These are phyloP conservation scores for Trachymyrmex septentrionalis DNA, from an alignment of 1,140 invertebrate species.

Conservation along the genomic window DNA sequence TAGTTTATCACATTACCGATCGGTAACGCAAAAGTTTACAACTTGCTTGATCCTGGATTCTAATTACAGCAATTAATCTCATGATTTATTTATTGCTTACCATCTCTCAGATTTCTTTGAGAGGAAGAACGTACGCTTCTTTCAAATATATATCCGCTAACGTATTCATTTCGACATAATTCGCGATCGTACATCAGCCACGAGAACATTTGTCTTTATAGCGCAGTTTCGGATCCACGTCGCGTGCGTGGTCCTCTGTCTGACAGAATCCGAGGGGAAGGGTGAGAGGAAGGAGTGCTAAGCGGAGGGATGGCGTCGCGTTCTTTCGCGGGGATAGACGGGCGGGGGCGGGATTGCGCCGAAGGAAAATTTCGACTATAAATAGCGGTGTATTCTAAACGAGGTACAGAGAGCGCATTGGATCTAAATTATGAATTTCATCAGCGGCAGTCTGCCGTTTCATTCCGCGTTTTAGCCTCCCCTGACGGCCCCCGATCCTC, in stretches of 20 bases:
- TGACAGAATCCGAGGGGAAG: slow-evolving; percentile 16
- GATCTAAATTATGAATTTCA: slow-evolving; percentile 88
- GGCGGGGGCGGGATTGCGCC: slow-evolving; percentile 73
- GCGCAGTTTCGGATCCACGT: slow-evolving; percentile 7
- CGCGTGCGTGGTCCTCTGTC: neutral
- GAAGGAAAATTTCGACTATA: slow-evolving; percentile 87
- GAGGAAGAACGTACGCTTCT: neutral
- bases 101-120: neutral
- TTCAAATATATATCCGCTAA: neutral
- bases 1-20: neutral
- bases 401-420: slow-evolving; percentile 86
- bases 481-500: slow-evolving; percentile 69
- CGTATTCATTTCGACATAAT: neutral
- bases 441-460: slow-evolving; percentile 87
- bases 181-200: neutral
- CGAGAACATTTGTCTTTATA: neutral
- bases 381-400: slow-evolving; percentile 87
- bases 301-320: slow-evolving; percentile 41
- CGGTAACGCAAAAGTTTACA: neutral
- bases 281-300: neutral
- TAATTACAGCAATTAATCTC: slow-evolving; percentile 16
- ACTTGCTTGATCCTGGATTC: neutral
- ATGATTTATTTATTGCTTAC: slow-evolving; percentile 4
- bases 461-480: slow-evolving; percentile 85
- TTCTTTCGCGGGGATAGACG: slow-evolving; percentile 44